Evolutionary conservation across 2,888 invertebrate genomes (phyloP).

Genomic region (Parnassius apollo): DNA sequence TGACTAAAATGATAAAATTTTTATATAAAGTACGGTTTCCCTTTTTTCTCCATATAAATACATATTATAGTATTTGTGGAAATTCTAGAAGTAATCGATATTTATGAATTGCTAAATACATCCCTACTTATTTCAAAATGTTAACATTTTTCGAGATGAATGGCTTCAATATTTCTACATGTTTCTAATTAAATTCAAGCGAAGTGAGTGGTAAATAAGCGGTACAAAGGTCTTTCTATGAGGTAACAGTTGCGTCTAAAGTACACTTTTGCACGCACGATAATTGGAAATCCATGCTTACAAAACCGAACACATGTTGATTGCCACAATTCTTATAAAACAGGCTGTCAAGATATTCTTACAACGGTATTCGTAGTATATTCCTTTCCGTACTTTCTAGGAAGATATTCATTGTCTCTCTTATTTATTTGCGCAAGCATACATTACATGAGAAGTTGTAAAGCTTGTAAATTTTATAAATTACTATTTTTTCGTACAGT

Average conservation of each 20-base stretch:
- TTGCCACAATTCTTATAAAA: slow-evolving; percentile 14
- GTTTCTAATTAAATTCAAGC: slow-evolving; percentile 12
- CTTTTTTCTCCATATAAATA: too few relatives aligned
- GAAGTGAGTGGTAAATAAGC: background rate
- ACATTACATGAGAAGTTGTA: slow-evolving; percentile 1
- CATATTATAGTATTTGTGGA: too few relatives aligned
- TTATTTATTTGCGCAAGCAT: slow-evolving; percentile 13
- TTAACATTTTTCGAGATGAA: too few relatives aligned
- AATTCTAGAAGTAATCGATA: too few relatives aligned
- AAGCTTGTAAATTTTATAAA: background rate
- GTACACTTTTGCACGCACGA: slow-evolving; percentile 19
- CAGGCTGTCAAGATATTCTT: slow-evolving; percentile 1
- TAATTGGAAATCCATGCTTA: slow-evolving; percentile 22
- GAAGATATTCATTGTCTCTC: slow-evolving; percentile 7
- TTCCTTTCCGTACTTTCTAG: slow-evolving; percentile 11
- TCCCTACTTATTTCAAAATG: too few relatives aligned
- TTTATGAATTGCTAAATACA: too few relatives aligned
- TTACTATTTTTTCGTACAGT: background rate
- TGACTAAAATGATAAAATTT: too few relatives aligned
- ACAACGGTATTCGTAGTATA: slow-evolving; percentile 4
- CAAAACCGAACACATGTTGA: slow-evolving; percentile 9
- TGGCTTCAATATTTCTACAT: background rate
- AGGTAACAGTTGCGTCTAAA: slow-evolving; percentile 4
- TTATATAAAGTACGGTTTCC: too few relatives aligned
- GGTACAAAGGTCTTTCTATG: slow-evolving; percentile 10